A percentile compares a stretch with the other conserved stretches of the same genome.
Evolutionary conservation across 2,113 vertebrate genomes (phyloP).

Genomic region (Dicaeum eximium): DNA sequence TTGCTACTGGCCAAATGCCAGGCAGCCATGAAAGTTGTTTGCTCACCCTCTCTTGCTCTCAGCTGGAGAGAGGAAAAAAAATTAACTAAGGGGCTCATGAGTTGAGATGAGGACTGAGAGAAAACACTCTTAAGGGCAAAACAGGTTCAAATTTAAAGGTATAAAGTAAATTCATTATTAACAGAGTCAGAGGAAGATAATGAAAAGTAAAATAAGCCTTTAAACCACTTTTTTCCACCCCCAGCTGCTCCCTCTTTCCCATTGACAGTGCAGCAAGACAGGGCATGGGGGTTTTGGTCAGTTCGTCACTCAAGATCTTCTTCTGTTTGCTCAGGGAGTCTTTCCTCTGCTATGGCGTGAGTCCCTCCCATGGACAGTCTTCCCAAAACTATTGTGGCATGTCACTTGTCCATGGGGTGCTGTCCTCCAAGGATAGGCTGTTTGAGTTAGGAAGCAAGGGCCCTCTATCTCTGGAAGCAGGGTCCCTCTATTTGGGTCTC

Average conservation of each 20-base stretch:
- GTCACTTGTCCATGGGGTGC: not conserved
- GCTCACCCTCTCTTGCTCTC: not conserved
- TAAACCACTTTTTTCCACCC: not conserved
- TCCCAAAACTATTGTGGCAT: not conserved
- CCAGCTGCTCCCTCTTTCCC: not conserved
- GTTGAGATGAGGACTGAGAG: not conserved
- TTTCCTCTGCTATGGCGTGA: not conserved
- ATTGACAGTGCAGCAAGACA: not conserved
- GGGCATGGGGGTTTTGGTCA: not conserved
- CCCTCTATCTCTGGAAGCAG: not conserved
- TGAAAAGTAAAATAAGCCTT: not conserved
- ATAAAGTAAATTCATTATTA: not conserved
- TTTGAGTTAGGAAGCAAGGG: not conserved
- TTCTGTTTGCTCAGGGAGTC: not conserved
- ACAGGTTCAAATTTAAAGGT: not conserved
- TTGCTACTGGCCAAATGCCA: not conserved
- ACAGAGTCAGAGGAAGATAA: not conserved
- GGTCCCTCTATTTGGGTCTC: not conserved
- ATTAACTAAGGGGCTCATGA: not conserved
- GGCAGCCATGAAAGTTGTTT: not conserved
- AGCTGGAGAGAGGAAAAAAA: not conserved
- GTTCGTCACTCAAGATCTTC: fast-evolving
- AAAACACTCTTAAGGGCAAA: not conserved
- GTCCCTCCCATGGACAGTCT: not conserved
- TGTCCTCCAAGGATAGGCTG: not conserved